Percentiles rank a stretch among this genome's conserved stretches.
Conservation (phyloP, 2,113 vertebrate genomes). For the Lophius piscatorius region DNA sequence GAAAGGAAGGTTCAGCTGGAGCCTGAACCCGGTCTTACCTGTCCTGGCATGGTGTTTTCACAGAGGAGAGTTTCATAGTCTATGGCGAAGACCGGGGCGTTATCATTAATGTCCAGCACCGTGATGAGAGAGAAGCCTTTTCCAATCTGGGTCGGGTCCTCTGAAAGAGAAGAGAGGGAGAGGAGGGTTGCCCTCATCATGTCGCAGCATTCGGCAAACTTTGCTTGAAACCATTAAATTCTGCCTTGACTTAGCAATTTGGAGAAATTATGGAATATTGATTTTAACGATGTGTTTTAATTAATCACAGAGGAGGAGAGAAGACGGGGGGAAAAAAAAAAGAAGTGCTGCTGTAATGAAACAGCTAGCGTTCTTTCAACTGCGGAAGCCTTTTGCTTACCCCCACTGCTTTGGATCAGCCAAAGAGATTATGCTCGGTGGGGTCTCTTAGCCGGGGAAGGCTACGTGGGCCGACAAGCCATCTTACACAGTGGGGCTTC, state of each 20-base stretch:
- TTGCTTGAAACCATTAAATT: constrained; percentile 39
- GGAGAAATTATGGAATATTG: constrained; percentile 60
- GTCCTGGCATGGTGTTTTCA: constrained; percentile 88
- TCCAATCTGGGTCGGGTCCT: constrained; percentile 91
- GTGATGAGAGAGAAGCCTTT: constrained; percentile 88
- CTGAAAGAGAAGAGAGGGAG: constrained; percentile 72
- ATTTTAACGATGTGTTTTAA: constrained; percentile 65
- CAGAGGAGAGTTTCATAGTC: constrained; percentile 94
- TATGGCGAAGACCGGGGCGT: constrained; percentile 93
- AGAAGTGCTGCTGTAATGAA: constrained; percentile 53
- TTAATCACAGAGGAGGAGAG: constrained; percentile 51
- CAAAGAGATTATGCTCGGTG: constrained; percentile 41
- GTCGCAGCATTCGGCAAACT: constrained; percentile 22
- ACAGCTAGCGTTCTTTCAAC: constrained; percentile 40
- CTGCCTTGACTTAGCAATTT: constrained; percentile 24
- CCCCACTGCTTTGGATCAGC: constrained; percentile 35
- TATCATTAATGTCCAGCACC: constrained; percentile 94
- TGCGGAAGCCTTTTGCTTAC: constrained; percentile 48
- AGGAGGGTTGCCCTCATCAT: too few species aligned
- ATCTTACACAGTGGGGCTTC: constrained; percentile 35
- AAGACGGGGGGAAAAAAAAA: constrained; percentile 10
- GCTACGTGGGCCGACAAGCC: constrained; percentile 17
- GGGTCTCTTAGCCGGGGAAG: constrained; percentile 15
- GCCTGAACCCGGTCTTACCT: constrained; percentile 79
- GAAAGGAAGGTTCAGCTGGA: not conserved